These are phyloP conservation scores for Thripadectes ignobilis DNA, from an alignment of 2,797 vertebrate genomes.

Conservation along the genomic window DNA sequence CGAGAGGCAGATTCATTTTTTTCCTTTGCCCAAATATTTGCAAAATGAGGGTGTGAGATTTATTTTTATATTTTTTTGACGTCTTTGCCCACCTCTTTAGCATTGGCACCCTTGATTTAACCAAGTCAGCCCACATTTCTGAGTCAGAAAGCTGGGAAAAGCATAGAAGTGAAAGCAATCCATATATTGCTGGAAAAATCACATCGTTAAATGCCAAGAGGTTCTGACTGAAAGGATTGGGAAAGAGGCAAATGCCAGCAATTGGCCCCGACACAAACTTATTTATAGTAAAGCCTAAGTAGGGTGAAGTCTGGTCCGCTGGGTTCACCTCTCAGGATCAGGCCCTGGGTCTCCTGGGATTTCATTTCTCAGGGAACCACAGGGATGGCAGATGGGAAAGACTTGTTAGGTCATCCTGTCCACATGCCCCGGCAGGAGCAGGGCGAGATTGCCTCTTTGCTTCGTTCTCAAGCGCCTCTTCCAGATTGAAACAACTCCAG, in stretches of 20 bases:
- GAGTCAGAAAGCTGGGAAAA: conserved; percentile 47
- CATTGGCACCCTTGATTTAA: background rate
- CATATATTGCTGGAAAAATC: conserved; percentile 47
- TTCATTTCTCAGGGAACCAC: conserved; percentile 63
- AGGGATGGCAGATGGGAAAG: conserved; percentile 67
- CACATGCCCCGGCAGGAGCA: conserved; percentile 39
- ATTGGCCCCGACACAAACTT: background rate
- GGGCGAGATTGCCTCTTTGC: background rate
- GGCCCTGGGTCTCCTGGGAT: conserved; percentile 51
- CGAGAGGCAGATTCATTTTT: background rate
- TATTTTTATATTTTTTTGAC: background rate
- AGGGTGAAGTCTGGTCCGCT: conserved; percentile 42
- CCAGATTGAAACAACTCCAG: conserved; percentile 40
- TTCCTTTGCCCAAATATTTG: conserved; percentile 19
- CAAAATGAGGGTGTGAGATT: background rate
- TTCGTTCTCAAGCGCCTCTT: conserved; percentile 33
- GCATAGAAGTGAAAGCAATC: conserved; percentile 5
- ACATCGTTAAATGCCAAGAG: conserved; percentile 32
- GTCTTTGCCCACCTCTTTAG: background rate
- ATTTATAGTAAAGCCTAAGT: conserved; percentile 62
- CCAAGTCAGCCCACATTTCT: background rate
- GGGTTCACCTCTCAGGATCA: conserved; percentile 70
- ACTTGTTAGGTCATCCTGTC: conserved; percentile 53
- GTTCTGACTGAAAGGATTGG: conserved; percentile 38
- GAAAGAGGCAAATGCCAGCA: conserved; percentile 62